phyloP scores from a whole-genome alignment of 2,888 invertebrate species.

The Zele albiditarsus region DNA sequence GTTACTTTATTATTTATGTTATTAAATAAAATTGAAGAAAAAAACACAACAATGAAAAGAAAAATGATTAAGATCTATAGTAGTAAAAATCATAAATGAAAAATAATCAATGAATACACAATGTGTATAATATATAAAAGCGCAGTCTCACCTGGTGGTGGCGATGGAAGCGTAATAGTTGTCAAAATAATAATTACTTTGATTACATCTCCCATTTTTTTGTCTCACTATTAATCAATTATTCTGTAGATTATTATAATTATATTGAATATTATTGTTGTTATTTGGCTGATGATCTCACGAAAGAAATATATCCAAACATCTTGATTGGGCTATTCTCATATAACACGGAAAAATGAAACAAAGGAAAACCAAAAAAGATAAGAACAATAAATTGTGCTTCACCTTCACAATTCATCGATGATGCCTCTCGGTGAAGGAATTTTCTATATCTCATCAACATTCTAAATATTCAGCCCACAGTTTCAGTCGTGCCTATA shows the following conservation, averaged over 20 bases:
- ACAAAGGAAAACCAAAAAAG: slow-evolving; percentile 15
- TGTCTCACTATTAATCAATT: slow-evolving; percentile 62
- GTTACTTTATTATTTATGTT: slow-evolving; percentile 70
- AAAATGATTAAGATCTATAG: slow-evolving; percentile 57
- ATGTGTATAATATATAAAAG: slow-evolving; percentile 61
- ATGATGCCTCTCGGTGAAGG: slow-evolving; percentile 1
- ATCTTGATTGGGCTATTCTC: slow-evolving; percentile 14
- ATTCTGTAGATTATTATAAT: slow-evolving; percentile 53
- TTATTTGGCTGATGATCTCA: slow-evolving; percentile 69
- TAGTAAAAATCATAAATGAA: slow-evolving; percentile 45
- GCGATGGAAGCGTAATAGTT: slow-evolving; percentile 64
- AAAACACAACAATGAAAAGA: slow-evolving; percentile 58
- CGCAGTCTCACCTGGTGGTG: slow-evolving; percentile 64
- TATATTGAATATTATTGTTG: slow-evolving; percentile 64
- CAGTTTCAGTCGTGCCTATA: slow-evolving; percentile 39
- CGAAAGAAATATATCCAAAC: slow-evolving; percentile 51
- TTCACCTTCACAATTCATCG: not conserved
- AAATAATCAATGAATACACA: slow-evolving; percentile 60
- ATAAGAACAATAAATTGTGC: slow-evolving; percentile 14
- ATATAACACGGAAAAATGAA: slow-evolving; percentile 34
- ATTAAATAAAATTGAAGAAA: slow-evolving; percentile 59
- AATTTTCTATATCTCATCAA: slow-evolving; percentile 13
- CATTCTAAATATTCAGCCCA: slow-evolving; percentile 1
- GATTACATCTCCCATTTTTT: slow-evolving; percentile 59
- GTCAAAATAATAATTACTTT: slow-evolving; percentile 49